Evolutionary conservation across 2,888 invertebrate species (phyloP).

Genomic region (Agrotis segetum): DNA sequence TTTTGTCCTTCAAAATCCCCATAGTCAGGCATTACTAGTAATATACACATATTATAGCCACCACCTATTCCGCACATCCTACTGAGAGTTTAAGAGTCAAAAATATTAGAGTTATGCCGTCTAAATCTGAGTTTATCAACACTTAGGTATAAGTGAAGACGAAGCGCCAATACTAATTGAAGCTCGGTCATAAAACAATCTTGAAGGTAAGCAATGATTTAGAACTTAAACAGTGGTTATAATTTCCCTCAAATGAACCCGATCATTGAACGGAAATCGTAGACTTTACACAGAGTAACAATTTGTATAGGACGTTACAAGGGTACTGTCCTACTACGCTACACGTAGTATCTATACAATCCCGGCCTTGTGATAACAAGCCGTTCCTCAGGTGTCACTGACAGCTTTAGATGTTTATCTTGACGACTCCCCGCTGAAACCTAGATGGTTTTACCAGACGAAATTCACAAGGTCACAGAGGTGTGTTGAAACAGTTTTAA

Average conservation of each 20-base stretch:
- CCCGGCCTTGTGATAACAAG: conserved; percentile 41
- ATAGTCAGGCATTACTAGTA: neutral
- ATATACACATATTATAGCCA: too few species aligned
- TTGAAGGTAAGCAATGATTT: neutral
- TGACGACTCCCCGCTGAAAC: conserved; percentile 15
- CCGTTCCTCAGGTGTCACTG: conserved; percentile 56
- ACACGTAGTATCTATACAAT: conserved; percentile 2
- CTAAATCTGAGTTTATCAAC: too few species aligned
- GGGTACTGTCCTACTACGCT: conserved; percentile 35
- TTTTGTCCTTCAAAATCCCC: neutral
- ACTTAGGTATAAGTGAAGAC: too few species aligned
- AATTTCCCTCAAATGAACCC: neutral
- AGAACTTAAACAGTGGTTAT: neutral
- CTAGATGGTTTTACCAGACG: conserved; percentile 19
- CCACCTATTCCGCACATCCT: too few species aligned
- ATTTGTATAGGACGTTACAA: conserved; percentile 24
- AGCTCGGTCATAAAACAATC: neutral
- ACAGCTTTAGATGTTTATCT: conserved; percentile 52
- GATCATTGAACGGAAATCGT: conserved; percentile 5
- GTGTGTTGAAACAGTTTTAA: neutral
- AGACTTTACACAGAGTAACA: neutral
- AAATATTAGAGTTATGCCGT: too few species aligned
- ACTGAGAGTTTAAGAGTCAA: too few species aligned
- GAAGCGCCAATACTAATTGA: neutral
- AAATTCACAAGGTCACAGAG: conserved; percentile 23